phyloP scores from a whole-genome alignment of 2,797 vertebrate genomes.

The Sebastes diaconus region DNA sequence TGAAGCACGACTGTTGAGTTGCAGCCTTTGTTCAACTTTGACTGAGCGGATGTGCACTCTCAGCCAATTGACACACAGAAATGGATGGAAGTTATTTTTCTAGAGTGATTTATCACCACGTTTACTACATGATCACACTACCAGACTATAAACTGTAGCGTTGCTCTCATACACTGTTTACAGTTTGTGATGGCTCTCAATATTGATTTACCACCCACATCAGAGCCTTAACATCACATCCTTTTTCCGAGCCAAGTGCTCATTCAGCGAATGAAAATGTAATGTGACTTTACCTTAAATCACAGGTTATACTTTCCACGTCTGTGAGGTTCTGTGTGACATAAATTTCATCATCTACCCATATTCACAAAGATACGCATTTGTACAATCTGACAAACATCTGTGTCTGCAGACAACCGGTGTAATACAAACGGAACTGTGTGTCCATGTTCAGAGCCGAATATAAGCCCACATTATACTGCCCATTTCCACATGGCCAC shows the following conservation, averaged over 20 bases:
- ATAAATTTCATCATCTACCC: not conserved
- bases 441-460: not conserved
- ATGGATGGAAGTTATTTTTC: not conserved
- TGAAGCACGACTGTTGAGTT: not conserved
- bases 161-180: not conserved
- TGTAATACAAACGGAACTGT: not conserved
- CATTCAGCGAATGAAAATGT: not conserved
- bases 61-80: not conserved
- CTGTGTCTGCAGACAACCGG: not conserved
- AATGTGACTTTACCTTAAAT: not conserved
- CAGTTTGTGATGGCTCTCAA: not conserved
- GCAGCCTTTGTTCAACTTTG: not conserved
- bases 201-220: not conserved
- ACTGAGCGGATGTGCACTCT: not conserved
- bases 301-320: not conserved
- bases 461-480: not conserved
- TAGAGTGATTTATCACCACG: not conserved
- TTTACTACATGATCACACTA: not conserved
- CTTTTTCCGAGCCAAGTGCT: not conserved
- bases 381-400: not conserved
- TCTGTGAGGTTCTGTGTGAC: not conserved
- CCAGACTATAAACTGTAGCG: not conserved
- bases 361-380: not conserved
- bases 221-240: not conserved
- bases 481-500: not conserved